These are phyloP conservation scores for Apogon hyalosoma DNA, from an alignment of 2,797 vertebrate genomes.

Conservation along the genomic window DNA sequence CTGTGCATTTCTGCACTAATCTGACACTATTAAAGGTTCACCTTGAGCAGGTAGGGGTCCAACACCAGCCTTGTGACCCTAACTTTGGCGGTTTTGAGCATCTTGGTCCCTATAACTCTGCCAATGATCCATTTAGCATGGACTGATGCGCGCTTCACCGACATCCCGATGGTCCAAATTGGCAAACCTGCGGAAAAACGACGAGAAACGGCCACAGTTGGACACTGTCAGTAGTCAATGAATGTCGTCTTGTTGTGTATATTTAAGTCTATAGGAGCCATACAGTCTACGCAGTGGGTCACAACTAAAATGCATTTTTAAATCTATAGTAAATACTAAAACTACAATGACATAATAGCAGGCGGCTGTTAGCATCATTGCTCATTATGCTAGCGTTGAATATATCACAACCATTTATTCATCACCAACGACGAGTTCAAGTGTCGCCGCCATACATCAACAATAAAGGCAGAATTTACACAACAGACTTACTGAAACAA, in stretches of 20 bases:
- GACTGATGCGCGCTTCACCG: constrained; percentile 80
- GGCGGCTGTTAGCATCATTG: too few species aligned
- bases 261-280: too few species aligned
- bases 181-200: constrained; percentile 8
- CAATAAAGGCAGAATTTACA: fast-evolving
- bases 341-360: too few species aligned
- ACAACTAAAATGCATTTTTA: too few species aligned
- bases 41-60: constrained; percentile 94
- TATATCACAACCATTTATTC: not conserved
- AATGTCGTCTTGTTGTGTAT: too few species aligned
- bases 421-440: not conserved
- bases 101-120: constrained; percentile 95
- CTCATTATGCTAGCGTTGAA: too few species aligned
- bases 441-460: not conserved
- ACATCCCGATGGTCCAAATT: constrained; percentile 72
- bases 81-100: constrained; percentile 96
- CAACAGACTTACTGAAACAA: constrained; percentile 27
- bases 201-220: not conserved
- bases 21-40: constrained; percentile 31
- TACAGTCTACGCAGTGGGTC: too few species aligned
- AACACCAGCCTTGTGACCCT: constrained; percentile 93
- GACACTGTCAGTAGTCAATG: too few species aligned
- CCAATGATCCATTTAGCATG: constrained; percentile 97
- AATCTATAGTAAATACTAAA: too few species aligned
- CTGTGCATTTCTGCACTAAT: not conserved